Evolutionary conservation across 2,797 vertebrate species (phyloP).

Genomic region (Falco biarmicus): DNA sequence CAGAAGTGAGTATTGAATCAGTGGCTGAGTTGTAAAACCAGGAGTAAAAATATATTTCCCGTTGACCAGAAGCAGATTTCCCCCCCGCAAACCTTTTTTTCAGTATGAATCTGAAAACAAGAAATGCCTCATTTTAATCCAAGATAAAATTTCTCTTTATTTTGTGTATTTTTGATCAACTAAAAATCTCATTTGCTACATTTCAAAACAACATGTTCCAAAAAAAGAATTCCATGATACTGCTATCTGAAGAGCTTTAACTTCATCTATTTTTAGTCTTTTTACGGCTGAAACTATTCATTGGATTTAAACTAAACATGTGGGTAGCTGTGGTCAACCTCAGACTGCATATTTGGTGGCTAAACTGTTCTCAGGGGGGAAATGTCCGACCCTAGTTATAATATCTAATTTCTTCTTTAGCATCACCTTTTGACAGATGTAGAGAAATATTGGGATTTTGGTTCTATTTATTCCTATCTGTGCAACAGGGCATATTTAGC

Average conservation of each 20-base stretch:
- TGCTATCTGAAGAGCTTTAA: not conserved
- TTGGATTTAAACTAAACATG: not conserved
- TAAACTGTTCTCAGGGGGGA: not conserved
- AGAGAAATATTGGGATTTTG: not conserved
- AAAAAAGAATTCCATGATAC: not conserved
- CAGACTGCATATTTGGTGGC: not conserved
- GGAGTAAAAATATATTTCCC: not conserved
- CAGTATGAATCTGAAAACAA: not conserved
- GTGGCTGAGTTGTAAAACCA: not conserved
- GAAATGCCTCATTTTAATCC: not conserved
- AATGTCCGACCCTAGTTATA: not conserved
- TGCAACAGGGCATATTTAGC: not conserved
- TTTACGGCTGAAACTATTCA: not conserved
- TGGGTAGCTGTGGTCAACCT: constrained; percentile 24
- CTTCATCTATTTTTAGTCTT: not conserved
- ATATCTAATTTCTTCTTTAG: constrained; percentile 5
- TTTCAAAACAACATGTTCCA: not conserved
- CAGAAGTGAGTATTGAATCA: not conserved
- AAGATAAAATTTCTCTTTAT: not conserved
- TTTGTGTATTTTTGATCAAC: not conserved
- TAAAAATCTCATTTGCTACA: not conserved
- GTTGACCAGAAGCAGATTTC: not conserved
- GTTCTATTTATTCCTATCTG: not conserved
- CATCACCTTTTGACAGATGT: not conserved
- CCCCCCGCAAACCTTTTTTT: fast-evolving